These are phyloP conservation scores for Thermophis baileyi DNA, from an alignment of 2,113 vertebrate genomes.

Conservation along the genomic window DNA sequence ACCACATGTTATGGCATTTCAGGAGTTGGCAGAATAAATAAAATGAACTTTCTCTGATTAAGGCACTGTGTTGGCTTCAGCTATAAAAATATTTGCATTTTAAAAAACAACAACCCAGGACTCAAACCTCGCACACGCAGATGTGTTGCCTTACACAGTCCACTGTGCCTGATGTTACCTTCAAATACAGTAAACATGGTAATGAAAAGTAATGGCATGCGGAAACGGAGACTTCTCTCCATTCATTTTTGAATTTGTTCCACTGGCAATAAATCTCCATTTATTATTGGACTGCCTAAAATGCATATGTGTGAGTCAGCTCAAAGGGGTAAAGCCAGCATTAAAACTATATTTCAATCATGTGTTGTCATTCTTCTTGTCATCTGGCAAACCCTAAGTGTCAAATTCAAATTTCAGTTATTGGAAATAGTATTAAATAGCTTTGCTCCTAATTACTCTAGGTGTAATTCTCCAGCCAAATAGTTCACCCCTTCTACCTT, in stretches of 20 bases:
- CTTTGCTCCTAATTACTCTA: not conserved
- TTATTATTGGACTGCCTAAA: slow-evolving; percentile 21
- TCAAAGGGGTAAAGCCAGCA: not conserved
- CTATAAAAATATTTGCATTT: not conserved
- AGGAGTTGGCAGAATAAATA: not conserved
- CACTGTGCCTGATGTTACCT: not conserved
- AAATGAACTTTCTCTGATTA: not conserved
- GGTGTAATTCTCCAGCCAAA: slow-evolving; percentile 24
- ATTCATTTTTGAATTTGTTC: not conserved
- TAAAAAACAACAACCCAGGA: not conserved
- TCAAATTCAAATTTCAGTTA: not conserved
- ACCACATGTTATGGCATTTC: not conserved
- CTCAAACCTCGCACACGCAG: not conserved
- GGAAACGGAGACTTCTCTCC: not conserved
- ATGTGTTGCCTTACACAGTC: not conserved
- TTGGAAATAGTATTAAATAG: slow-evolving; percentile 11
- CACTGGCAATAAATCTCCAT: not conserved
- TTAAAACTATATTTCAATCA: slow-evolving; percentile 15
- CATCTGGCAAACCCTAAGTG: slow-evolving; percentile 1
- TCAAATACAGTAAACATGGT: not conserved
- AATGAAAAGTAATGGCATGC: not conserved
- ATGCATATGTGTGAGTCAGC: not conserved
- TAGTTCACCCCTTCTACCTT: slow-evolving; percentile 19
- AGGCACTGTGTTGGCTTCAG: not conserved
- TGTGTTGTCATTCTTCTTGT: not conserved